Evolutionary conservation across 2,113 vertebrate species (phyloP).

Genomic region (Erythrolamprus reginae): DNA sequence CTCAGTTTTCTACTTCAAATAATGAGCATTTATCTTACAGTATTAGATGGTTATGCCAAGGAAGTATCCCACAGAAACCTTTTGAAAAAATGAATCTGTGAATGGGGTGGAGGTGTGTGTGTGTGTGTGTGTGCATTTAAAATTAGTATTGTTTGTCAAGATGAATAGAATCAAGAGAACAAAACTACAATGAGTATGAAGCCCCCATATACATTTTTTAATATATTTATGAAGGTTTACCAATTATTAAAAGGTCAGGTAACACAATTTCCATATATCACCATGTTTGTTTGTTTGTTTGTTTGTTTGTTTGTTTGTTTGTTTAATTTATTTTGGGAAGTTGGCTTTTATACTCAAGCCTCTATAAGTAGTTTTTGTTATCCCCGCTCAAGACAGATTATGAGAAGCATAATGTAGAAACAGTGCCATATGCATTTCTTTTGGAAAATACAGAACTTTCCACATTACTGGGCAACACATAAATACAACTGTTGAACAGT

Average conservation of each 20-base stretch:
- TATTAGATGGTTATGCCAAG: slow-evolving; percentile 5
- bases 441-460: neutral
- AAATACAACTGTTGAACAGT: neutral
- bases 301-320: neutral
- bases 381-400: neutral
- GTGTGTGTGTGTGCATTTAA: neutral
- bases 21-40: slow-evolving; percentile 1
- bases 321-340: neutral
- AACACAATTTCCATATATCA: neutral
- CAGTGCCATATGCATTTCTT: neutral
- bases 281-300: neutral
- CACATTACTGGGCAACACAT: neutral
- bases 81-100: neutral
- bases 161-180: neutral
- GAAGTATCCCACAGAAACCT: neutral
- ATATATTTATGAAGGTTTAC: slow-evolving; percentile 10
- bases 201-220: neutral
- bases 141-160: neutral
- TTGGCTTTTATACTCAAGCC: neutral
- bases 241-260: neutral
- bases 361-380: neutral
- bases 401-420: neutral
- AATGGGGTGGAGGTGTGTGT: neutral
- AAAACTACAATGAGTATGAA: neutral
- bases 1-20: slow-evolving; percentile 28